phyloP scores from a whole-genome alignment of 1,140 invertebrate species.

The Dendroctonus ponderosae region DNA sequence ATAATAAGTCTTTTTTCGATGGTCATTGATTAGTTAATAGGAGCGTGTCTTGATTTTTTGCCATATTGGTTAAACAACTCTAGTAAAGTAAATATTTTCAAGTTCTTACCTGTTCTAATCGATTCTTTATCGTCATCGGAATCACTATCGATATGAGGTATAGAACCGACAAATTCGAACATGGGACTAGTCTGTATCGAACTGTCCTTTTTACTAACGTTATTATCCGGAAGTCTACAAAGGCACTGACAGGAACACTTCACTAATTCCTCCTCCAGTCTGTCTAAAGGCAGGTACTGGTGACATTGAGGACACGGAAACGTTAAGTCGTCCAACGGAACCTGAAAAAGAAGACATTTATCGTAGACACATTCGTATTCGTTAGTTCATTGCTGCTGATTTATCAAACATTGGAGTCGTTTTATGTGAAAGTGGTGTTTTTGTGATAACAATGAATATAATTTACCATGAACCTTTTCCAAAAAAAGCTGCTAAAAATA shows the following conservation, averaged over 20 bases:
- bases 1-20: too few species aligned
- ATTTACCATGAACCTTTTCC: too few species aligned
- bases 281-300: constrained; percentile 51
- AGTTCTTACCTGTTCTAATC: constrained; percentile 46
- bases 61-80: too few species aligned
- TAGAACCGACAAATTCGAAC: constrained; percentile 67
- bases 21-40: too few species aligned
- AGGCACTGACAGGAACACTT: constrained; percentile 49
- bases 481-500: too few species aligned
- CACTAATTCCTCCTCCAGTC: constrained; percentile 37
- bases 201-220: constrained; percentile 45
- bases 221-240: constrained; percentile 39
- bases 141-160: constrained; percentile 70
- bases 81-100: too few species aligned
- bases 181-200: constrained; percentile 56
- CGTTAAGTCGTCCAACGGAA: constrained; percentile 64
- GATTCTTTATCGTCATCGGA: constrained; percentile 62
- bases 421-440: too few species aligned
- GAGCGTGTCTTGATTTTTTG: too few species aligned
- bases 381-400: too few species aligned
- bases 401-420: too few species aligned
- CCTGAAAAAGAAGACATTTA: constrained; percentile 18
- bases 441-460: too few species aligned
- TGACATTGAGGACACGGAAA: constrained; percentile 60
- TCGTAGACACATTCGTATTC: too few species aligned